Evolutionary conservation across 2,797 vertebrate genomes (phyloP).

Genomic region (Falco peregrinus): DNA sequence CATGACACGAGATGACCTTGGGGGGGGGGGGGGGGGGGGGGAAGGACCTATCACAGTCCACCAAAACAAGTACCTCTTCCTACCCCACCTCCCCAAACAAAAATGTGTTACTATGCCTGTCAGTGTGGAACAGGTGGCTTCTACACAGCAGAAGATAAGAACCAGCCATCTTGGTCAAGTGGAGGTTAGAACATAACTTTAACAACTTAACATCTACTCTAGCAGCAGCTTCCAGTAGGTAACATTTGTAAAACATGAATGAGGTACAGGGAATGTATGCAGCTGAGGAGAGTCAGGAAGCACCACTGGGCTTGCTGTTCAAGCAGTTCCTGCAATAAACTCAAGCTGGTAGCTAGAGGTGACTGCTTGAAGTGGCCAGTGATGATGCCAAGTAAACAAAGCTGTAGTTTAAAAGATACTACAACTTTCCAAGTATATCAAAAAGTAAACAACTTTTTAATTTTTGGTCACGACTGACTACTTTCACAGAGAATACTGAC

Average conservation of each 20-base stretch:
- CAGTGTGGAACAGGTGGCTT: background rate
- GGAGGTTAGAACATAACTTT: background rate
- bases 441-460: background rate
- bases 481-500: background rate
- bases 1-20: background rate
- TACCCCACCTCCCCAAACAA: background rate
- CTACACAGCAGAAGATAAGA: background rate
- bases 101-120: fast-evolving
- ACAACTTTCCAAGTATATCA: background rate
- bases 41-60: no score
- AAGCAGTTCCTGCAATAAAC: background rate
- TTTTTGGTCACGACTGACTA: background rate
- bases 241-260: background rate
- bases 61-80: background rate
- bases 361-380: background rate
- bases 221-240: background rate
- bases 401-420: background rate
- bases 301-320: fast-evolving
- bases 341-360: background rate
- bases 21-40: no score
- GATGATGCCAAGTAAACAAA: background rate
- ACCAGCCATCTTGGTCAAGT: background rate
- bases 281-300: background rate
- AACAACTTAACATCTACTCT: background rate
- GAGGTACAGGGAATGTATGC: background rate